Base-by-base conservation (phyloP, 1,140 invertebrate species). In the Pogonomyrmex californicus region DNA sequence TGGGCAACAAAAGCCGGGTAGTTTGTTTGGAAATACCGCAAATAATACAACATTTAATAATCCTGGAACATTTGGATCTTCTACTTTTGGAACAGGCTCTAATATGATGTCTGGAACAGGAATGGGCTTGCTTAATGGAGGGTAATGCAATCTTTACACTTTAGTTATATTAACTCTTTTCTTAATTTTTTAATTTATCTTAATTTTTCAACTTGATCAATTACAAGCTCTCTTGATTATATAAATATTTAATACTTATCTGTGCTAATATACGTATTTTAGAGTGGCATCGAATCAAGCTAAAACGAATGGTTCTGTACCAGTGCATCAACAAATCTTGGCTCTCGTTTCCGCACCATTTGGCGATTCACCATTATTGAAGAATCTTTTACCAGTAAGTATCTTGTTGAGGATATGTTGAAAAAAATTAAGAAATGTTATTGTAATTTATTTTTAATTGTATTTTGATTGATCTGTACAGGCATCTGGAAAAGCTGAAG, bases 281-380 rank as follows among this genome's bases (percentile, higher is more conserved):
- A 95, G 94, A 54, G 63, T 92, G 5, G 79, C 88, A 33, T 89
- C 83, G 23, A 95, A 93, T 85, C 91, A 91, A 76, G 56, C 73
- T 70, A 95, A 95, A 71, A 94, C 91, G 75, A 92, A 92, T n/a
- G 90, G 91, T n/a, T 91, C 90, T 54, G 94, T 95, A 87, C 96
- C 93, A 14, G 95, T 97, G 6, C 96, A 96, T 93, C 97, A 97
- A 88, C 97, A 97, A 92, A 96, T 97, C 68, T 92, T 97, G 63
- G 96, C 97, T 9, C 95, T 98, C 9, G 96, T 97, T 4, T 96
- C 96, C 2, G 97, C 97, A 9, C 97, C 97, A 2, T 98, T 97
- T 91, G 97, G 97, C n/a, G 97, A 98, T 93, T 97, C 97, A 60
- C 97, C 97, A 7, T 95, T 98, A 9, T 96, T 98, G 83, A 97